phyloP scores from a whole-genome alignment of 2,888 invertebrate genomes.

The Trichogramma dendrolimi region DNA sequence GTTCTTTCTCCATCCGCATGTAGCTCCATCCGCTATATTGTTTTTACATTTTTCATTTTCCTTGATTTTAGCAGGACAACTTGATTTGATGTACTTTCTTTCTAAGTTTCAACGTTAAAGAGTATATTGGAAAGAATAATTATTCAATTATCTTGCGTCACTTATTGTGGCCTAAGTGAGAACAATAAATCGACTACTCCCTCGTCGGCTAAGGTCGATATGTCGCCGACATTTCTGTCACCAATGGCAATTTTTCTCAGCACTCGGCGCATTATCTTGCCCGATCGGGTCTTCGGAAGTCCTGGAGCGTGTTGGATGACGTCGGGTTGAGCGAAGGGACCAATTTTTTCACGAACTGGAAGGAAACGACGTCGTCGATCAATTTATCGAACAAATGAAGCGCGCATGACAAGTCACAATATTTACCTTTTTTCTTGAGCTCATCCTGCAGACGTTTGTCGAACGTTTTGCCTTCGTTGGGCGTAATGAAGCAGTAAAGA shows the following conservation, averaged over 20 bases:
- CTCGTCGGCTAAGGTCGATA: conserved; percentile 89
- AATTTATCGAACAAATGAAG: not conserved
- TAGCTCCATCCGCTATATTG: no score
- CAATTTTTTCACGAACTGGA: conserved; percentile 83
- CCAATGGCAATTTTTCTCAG: conserved; percentile 88
- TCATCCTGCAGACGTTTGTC: conserved; percentile 67
- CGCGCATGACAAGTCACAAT: not conserved
- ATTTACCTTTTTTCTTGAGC: conserved; percentile 62
- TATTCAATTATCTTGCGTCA: no score
- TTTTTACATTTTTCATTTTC: no score
- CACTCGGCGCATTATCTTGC: conserved; percentile 96
- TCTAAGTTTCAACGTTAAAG: no score
- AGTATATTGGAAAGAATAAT: no score
- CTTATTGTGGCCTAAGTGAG: conserved; percentile 60
- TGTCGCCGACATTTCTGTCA: conserved; percentile 87
- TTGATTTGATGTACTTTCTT: no score
- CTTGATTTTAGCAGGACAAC: no score
- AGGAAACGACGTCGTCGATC: not conserved
- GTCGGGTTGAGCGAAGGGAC: conserved; percentile 94
- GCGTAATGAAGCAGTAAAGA: conserved; percentile 92
- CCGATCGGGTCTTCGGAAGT: conserved; percentile 93
- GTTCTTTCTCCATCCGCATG: no score
- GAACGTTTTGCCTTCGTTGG: conserved; percentile 72
- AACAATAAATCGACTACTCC: conserved; percentile 79
- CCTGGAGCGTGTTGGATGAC: conserved; percentile 89